Evolutionary conservation across 1,140 invertebrate species (phyloP), one percentile per base, ranked within the genome.

Genomic region (Cydia strobilella): DNA sequence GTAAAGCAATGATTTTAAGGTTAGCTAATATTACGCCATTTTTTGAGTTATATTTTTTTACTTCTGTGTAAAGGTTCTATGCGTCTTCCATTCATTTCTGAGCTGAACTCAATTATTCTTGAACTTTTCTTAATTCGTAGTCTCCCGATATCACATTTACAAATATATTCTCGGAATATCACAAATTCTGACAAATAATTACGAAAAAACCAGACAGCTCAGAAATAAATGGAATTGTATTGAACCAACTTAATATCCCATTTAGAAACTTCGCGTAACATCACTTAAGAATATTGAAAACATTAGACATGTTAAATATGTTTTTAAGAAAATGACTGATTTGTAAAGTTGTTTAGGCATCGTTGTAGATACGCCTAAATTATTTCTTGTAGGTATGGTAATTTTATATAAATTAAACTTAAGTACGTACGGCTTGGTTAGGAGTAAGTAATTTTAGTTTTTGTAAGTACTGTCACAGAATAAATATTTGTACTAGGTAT

Each of bases 301-400:
- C 62, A 79, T 77, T 74, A 77, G 74, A 80, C 79, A 79, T 84
- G 81, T 86, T 82, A 82, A 39, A 86, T 84, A 85, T 82, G 83
- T 90, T 90, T 69, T 86, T 88, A 89, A 89, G 86, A 86, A 87
- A 87, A 77, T 85, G 89, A 91, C 89, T 91, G 89, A 91, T 81
- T 88, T 84, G 80, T 88, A 88, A 82, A 80, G 84, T 84, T 85
- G 79, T 87, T 83, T 91, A 86, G 88, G 88, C 87, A 84, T 84
- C 82, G 81, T 86, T 87, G 80, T 87, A 88, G 84, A 85, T 85
- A 84, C 80, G 87, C 86, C 86, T 88, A 84, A 84, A 84, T 86
- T 88, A 87, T 84, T 89, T 87, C 86, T 84, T 84, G 79, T 85
- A 85, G 83, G 80, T 66, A 69, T 69, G 35, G 54, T 89, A 85